Base-by-base conservation (phyloP, 2,888 invertebrate species). In the Parnassius mnemosyne region DNA sequence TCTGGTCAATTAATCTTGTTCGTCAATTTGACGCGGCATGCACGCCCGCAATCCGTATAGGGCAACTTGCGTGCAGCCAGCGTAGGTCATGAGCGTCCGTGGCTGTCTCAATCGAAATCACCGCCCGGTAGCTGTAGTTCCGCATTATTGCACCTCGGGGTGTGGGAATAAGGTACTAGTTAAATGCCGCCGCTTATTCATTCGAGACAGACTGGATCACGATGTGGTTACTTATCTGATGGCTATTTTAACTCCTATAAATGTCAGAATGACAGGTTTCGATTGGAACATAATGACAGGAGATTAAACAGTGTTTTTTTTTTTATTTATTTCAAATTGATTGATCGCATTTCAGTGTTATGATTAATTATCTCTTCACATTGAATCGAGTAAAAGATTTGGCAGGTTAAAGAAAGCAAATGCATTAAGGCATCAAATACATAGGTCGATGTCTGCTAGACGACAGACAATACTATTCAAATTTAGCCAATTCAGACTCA, bases 101-200 rank as follows among this genome's bases (percentile, higher is more conserved):
- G 52, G n/a, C 42, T 71, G 70, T 71, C 69, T 72, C 68, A 71
- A 71, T 73, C 70, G 71, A 69, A 68, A 60, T 65, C 63, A 74
- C 59, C 51, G 59, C 62, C 59, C 63, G 53, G 49, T 13, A 49
- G 47, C 64, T 66, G 66, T 58, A 69, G 71, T 76, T 74, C 74
- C 73, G 73, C 73, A 66, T 72, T 69, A 71, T 64, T 67, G 63
- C 61, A 53, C 57, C 60, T 61, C 61, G 63, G 61, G 65, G 61
- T 67, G 68, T 69, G 69, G 60, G 67, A 66, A 67, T 62, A 56
- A 57, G 13, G 61, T 65, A 65, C 49, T 2, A 9, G 13, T 49
- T 49, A 49, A 13, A 64, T 66, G 56, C 57, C 46, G 43, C 34
- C 34, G 13, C 41, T 20, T 34, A 47, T 41, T 43, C 49, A 49